Evolutionary conservation across 2,113 vertebrate genomes (phyloP), one percentile per base, ranked within the genome.

Genomic region (Donacobius atricapilla): DNA sequence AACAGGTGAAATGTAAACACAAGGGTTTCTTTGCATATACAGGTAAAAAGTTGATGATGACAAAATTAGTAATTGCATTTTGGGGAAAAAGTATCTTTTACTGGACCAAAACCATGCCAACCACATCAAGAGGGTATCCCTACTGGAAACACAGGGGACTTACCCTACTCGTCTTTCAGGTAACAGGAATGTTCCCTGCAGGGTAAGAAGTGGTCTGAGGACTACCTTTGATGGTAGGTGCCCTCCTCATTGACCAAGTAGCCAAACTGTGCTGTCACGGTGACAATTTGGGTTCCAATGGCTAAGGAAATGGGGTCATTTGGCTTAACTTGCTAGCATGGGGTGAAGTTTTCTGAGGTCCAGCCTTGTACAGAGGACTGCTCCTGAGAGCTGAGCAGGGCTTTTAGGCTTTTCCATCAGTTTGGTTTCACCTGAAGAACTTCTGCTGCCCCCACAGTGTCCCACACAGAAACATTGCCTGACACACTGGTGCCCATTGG

Each of bases 401-500:
- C 20, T 71, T 66, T 37, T 14, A 70, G 68, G 22, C 7, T 54
- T 87, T 77, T 18, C 14, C 3, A 1, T 51, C 35, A 51, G 21
- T 11, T 60, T 75, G 57, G 23, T 54, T 81, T 91, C 40, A 69
- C 19, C 63, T 65, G 21, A n/a, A 73, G 77, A 30, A 30, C 45
- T 83, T 65, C 37, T 70, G 42, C 51, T 16, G 16, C 7, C 39
- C 6, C 28, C 2, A 0, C 6, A 11, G 24, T 37, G 50, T 85
- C 22, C 17, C 0, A 1, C 33, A 23, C 8, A 68, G 60, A 39
- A 68, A 23, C 18, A 4, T 10, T 8, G 6, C 35, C 89, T 13
- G 27, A 35, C 25, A 9, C 2, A 53, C 19, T 0, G 0, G 5
- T 30, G 37, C 8, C 1, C 0, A 0, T 19, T 44, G 2, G 1